Conservation (phyloP, 2,113 vertebrate species). For the Elanus axillaris region DNA sequence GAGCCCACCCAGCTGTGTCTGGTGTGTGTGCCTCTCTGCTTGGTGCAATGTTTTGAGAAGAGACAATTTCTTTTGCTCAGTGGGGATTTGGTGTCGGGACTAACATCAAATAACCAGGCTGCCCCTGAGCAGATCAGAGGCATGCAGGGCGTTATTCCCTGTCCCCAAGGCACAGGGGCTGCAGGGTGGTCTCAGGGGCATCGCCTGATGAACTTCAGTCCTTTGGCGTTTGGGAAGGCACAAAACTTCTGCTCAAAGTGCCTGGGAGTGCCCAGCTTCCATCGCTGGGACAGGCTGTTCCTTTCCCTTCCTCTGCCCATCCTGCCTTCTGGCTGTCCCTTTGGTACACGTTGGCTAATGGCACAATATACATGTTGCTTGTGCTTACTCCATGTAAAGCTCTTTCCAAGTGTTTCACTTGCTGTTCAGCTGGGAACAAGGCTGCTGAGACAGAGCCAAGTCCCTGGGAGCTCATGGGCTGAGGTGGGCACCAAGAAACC, state of each 20-base stretch:
- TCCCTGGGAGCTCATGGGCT: not conserved
- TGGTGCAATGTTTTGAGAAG: not conserved
- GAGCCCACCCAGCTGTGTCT: not conserved
- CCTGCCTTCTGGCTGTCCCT: not conserved
- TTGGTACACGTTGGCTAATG: not conserved
- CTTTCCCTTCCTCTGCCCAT: not conserved
- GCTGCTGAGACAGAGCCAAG: not conserved
- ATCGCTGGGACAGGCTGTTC: not conserved
- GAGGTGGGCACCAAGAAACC: not conserved
- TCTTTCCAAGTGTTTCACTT: not conserved
- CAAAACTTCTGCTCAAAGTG: not conserved
- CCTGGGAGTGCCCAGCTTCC: too few species aligned
- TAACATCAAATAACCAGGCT: not conserved
- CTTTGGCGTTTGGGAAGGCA: not conserved
- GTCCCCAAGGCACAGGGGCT: not conserved
- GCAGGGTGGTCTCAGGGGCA: fast-evolving
- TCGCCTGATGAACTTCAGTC: too few species aligned
- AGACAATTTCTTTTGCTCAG: not conserved
- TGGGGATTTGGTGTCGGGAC: not conserved
- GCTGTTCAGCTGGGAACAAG: not conserved
- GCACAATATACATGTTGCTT: not conserved
- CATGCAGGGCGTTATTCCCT: not conserved
- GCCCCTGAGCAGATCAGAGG: fast-evolving
- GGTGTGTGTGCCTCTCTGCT: not conserved
- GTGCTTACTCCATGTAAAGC: not conserved